phyloP scores from a whole-genome alignment of 2,797 vertebrate genomes.

The Triplophysa yarkandensis region DNA sequence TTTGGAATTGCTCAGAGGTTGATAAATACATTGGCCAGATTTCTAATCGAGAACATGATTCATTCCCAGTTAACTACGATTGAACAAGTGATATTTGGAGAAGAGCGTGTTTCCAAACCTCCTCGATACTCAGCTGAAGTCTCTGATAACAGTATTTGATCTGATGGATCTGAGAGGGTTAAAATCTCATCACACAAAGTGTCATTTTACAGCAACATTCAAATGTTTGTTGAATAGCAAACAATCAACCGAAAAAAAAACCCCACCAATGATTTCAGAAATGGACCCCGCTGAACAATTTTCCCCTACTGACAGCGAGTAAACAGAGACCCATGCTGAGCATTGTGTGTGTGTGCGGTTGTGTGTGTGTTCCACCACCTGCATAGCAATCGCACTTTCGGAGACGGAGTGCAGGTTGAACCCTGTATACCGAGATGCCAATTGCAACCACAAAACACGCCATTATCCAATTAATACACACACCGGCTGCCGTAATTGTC shows the following conservation, averaged over 20 bases:
- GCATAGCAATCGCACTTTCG: constrained; percentile 55
- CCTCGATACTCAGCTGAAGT: constrained; percentile 16
- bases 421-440: constrained; percentile 60
- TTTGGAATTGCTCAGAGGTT: too few relatives aligned
- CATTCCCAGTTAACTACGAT: constrained; percentile 43
- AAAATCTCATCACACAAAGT: constrained; percentile 54
- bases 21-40: too few relatives aligned
- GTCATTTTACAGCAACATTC: constrained; percentile 57
- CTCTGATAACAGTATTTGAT: constrained; percentile 34
- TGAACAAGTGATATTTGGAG: constrained; percentile 42
- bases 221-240: constrained; percentile 62
- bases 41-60: constrained; percentile 42
- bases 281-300: constrained; percentile 69
- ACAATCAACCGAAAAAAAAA: constrained; percentile 63
- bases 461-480: constrained; percentile 68
- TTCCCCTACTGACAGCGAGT: constrained; percentile 61
- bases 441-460: constrained; percentile 62
- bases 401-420: constrained; percentile 57
- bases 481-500: constrained; percentile 62
- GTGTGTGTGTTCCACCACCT: constrained; percentile 51
- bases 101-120: constrained; percentile 21
- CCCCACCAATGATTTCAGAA: constrained; percentile 61
- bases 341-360: background rate
- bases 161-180: constrained; percentile 36
- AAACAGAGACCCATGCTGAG: constrained; percentile 35